phyloP scores from a whole-genome alignment of 1,140 invertebrate species.

The Lysiphlebus fabarum region DNA sequence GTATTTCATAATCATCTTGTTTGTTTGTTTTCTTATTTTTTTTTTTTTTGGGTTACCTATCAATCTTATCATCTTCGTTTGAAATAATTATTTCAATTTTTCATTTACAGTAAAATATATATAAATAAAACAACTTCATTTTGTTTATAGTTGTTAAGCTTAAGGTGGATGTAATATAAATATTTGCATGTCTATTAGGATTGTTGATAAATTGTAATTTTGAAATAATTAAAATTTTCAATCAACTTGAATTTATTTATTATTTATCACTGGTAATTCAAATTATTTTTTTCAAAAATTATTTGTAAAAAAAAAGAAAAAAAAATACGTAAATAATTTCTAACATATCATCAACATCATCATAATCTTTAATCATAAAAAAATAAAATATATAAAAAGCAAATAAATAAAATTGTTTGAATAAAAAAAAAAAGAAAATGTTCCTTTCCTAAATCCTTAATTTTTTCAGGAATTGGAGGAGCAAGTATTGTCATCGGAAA shows the following conservation, averaged over 20 bases:
- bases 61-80: too few species aligned
- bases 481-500: constrained; percentile 32
- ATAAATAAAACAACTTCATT: constrained; percentile 22
- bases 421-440: constrained; percentile 2
- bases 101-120: too few species aligned
- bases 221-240: not conserved
- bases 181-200: constrained; percentile 47
- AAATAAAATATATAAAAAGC: not conserved
- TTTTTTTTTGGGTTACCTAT: too few species aligned
- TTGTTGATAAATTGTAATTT: constrained; percentile 49
- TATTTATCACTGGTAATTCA: too few species aligned
- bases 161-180: constrained; percentile 46
- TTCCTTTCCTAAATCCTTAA: constrained; percentile 12
- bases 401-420: not conserved
- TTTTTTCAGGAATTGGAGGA: constrained; percentile 38
- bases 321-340: not conserved
- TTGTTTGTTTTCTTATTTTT: too few species aligned
- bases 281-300: too few species aligned
- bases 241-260: too few species aligned
- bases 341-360: constrained; percentile 7
- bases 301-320: too few species aligned
- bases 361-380: not conserved
- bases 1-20: too few species aligned
- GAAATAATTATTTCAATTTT: too few species aligned
- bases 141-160: constrained; percentile 37